Evolutionary conservation across 2,113 vertebrate species (phyloP), one percentile per base, ranked within the genome.

Genomic region (Nibea coibor): DNA sequence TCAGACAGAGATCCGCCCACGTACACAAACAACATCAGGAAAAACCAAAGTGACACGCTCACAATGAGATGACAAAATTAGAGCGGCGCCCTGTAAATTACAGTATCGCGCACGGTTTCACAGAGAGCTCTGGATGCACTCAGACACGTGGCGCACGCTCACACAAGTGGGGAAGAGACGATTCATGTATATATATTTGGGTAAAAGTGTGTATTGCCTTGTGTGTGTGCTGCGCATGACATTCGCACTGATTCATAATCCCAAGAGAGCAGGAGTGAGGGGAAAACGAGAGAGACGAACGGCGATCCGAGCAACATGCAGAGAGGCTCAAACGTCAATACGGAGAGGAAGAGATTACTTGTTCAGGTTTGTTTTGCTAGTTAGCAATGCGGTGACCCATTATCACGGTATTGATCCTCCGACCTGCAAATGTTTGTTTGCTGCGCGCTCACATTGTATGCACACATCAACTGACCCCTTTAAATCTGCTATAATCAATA

Each of bases 21-120:
- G 17, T 31, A 59, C 58, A 56, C 39, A 57, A 53, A 79, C 76
- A 62, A 65, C 20, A 43, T 72, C 75, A 62, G 14, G 62, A 72
- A 76, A 85, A 76, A 71, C n/a, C 4, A 39, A 48, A 57, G 62
- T 73, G 75, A 81, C 77, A 75, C 10, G 1, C 43, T 80, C 53
- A 71, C 72, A 82, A 48, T 16, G 58, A 15, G 58, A 70, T 59
- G 51, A 72, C 6, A 19, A 76, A 54, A 75, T 75, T 66, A 63
- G 31, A 69, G 59, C 80, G 19, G 10, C 19, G 66, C 54, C 31
- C 16, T 57, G 76, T 74, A 63, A 54, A 82, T 69, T 28, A 71
- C 58, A 43, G 31, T 14, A 72, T 81, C 64, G 53, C 42, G 17
- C 47, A 50, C 24, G 56, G 47, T 63, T 8, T 39, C 14, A 47